phyloP scores from a whole-genome alignment of 2,113 vertebrate species.

The Prionailurus viverrinus region DNA sequence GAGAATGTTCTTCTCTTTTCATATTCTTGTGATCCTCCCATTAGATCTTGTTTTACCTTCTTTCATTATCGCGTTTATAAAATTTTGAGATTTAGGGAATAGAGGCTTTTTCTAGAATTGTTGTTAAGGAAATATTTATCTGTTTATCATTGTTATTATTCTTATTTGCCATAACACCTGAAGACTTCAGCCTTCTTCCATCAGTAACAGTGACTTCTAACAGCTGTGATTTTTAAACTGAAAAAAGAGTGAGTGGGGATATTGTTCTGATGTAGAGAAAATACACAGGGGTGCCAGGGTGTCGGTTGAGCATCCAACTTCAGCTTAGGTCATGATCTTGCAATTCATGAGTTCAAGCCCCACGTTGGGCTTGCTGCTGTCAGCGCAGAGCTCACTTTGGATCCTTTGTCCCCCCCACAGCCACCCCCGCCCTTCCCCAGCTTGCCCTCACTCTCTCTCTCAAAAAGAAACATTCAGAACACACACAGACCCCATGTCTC shows the following conservation, averaged over 20 bases:
- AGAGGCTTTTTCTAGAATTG: slow-evolving; percentile 7
- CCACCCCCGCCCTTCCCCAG: too few species aligned
- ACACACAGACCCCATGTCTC: neutral
- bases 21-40: neutral
- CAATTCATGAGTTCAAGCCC: too few species aligned
- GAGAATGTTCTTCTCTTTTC: neutral
- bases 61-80: neutral
- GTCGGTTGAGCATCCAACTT: too few species aligned
- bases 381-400: too few species aligned
- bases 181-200: neutral
- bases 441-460: too few species aligned
- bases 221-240: neutral
- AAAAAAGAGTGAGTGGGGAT: neutral
- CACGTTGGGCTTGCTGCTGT: too few species aligned
- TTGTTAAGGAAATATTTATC: slow-evolving; percentile 9
- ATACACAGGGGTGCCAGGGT: neutral
- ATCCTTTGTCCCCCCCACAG: too few species aligned
- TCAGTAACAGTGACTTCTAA: neutral
- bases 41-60: slow-evolving; percentile 1
- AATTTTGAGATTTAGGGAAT: slow-evolving; percentile 44
- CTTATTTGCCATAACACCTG: neutral
- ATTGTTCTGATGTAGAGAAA: neutral
- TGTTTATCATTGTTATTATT: neutral
- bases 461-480: too few species aligned
- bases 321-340: too few species aligned